phyloP scores from a whole-genome alignment of 2,113 vertebrate species.

The Dicaeum eximium region DNA sequence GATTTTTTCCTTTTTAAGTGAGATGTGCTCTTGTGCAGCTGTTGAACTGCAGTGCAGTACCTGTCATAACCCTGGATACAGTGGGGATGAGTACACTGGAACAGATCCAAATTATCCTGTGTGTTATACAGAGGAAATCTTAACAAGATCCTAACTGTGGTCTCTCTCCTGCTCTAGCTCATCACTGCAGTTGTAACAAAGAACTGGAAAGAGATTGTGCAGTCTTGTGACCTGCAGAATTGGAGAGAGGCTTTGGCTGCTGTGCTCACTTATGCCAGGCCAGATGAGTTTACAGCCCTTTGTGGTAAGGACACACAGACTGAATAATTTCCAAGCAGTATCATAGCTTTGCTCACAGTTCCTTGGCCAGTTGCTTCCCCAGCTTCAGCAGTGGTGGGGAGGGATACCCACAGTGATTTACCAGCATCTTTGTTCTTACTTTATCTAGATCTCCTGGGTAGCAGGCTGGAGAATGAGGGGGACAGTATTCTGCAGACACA shows the following conservation, averaged over 20 bases:
- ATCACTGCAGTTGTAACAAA: slow-evolving; percentile 94
- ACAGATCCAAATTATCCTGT: background rate
- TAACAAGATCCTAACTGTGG: background rate
- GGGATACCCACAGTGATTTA: background rate
- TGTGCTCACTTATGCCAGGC: slow-evolving; percentile 89
- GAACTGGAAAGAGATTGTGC: slow-evolving; percentile 91
- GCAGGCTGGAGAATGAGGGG: slow-evolving; percentile 83
- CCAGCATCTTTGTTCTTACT: background rate
- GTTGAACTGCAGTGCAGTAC: background rate
- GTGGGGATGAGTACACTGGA: background rate
- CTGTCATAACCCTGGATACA: background rate
- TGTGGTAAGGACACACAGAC: slow-evolving; percentile 78
- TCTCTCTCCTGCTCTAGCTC: slow-evolving; percentile 72
- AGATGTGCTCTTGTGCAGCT: background rate
- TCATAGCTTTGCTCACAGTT: background rate
- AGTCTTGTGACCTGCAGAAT: slow-evolving; percentile 90
- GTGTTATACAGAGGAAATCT: background rate
- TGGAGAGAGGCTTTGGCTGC: slow-evolving; percentile 96
- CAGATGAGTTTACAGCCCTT: slow-evolving; percentile 90
- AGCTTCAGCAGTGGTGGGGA: background rate
- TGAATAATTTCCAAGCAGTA: background rate
- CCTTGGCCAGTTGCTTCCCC: background rate
- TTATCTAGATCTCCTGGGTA: slow-evolving; percentile 84
- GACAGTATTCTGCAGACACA: slow-evolving; percentile 80
- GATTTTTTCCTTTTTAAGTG: background rate